phyloP scores from a whole-genome alignment of 30 jellyfish, hydroid and myxozoan species.

The Clytia hemisphaerica region DNA sequence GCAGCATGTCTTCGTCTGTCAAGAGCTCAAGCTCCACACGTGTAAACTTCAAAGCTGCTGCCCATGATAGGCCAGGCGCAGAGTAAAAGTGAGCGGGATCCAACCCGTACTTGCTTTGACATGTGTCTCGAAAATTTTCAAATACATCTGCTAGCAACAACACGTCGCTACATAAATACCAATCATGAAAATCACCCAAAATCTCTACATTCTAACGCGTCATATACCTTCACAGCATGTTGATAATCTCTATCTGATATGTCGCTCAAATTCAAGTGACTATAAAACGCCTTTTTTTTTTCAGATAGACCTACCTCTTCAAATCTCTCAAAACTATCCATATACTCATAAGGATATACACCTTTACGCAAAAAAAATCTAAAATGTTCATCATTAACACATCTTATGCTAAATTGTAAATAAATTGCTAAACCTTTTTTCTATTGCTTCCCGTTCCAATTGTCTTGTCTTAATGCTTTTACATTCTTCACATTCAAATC shows the following conservation, averaged over 20 bases:
- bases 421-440: constrained; percentile 4
- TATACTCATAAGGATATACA: constrained; percentile 42
- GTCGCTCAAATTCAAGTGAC: background rate
- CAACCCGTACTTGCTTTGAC: constrained; percentile 9
- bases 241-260: background rate
- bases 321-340: constrained; percentile 28
- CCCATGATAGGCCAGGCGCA: constrained; percentile 53
- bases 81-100: constrained; percentile 45
- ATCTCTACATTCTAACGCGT: background rate
- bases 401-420: background rate
- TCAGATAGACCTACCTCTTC: constrained; percentile 25
- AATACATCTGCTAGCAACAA: constrained; percentile 40
- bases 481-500: too few relatives aligned
- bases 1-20: constrained; percentile 4
- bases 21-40: background rate
- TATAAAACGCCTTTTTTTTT: constrained; percentile 9
- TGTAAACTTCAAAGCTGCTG: constrained; percentile 5
- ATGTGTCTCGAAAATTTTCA: constrained; percentile 27
- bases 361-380: constrained; percentile 32
- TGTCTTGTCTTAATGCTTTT: too few relatives aligned
- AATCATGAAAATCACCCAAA: background rate
- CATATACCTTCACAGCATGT: background rate
- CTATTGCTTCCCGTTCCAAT: too few relatives aligned
- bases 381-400: background rate
- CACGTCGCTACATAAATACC: background rate